These are phyloP conservation scores for Scaptomyza reducta DNA, from an alignment of 2,888 invertebrate genomes.

Conservation along the genomic window DNA sequence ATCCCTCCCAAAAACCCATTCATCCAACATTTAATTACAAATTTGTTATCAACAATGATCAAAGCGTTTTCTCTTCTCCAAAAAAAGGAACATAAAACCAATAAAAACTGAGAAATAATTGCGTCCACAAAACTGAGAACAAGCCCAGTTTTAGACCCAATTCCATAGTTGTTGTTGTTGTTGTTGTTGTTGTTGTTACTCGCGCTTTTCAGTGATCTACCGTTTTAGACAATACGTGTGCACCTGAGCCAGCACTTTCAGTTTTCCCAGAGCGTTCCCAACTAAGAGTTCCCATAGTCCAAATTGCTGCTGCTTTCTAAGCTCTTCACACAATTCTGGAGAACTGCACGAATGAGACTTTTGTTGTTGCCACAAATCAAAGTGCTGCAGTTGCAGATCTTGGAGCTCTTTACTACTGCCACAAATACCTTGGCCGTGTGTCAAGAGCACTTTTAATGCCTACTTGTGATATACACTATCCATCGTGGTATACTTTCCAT, in stretches of 20 bases:
- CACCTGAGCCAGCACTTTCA: constrained; percentile 50
- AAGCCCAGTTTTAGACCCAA: constrained; percentile 36
- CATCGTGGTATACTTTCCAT: too few relatives aligned
- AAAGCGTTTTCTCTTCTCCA: constrained; percentile 35
- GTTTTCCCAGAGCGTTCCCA: constrained; percentile 40
- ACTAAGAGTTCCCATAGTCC: constrained; percentile 24
- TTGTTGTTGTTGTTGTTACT: too few relatives aligned
- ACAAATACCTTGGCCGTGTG: constrained; percentile 50
- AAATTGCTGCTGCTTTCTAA: constrained; percentile 32
- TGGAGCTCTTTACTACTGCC: constrained; percentile 18
- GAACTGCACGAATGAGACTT: constrained; percentile 23
- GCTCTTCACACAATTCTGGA: constrained; percentile 21
- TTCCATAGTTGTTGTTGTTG: constrained; percentile 1
- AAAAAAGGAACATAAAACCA: too few relatives aligned
- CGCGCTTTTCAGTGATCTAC: constrained; percentile 15
- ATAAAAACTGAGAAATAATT: constrained; percentile 23
- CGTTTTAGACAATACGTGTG: constrained; percentile 27
- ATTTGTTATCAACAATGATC: constrained; percentile 23
- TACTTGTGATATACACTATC: too few relatives aligned
- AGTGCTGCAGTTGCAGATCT: constrained; percentile 56
- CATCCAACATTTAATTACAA: constrained; percentile 16
- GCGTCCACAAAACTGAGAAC: constrained; percentile 24
- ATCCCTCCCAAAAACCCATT: too few relatives aligned
- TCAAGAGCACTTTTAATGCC: constrained; percentile 18
- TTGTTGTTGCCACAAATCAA: constrained; percentile 47